A percentile compares a stretch with the other conserved stretches of the same genome.
Evolutionary conservation across 2,888 invertebrate species (phyloP).

Genomic region (Drosophila anomalata): DNA sequence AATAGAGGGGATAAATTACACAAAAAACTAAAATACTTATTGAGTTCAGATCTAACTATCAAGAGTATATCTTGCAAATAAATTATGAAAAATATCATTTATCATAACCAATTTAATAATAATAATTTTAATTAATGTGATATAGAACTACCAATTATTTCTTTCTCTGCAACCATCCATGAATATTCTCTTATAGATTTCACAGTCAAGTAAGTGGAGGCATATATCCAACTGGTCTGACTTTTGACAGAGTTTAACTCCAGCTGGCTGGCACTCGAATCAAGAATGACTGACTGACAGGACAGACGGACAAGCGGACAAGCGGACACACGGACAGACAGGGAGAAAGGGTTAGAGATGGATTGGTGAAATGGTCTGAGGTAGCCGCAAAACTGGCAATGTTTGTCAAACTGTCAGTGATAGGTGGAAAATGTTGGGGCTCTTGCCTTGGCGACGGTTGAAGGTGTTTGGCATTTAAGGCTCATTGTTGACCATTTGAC

Average conservation of each 20-base stretch:
- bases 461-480: slow-evolving; percentile 65
- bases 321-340: slow-evolving; percentile 41
- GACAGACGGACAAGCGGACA: neutral
- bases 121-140: no score
- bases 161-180: slow-evolving; percentile 1
- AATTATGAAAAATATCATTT: no score
- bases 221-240: slow-evolving; percentile 50
- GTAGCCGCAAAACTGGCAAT: slow-evolving; percentile 30
- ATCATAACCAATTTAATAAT: no score
- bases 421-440: slow-evolving; percentile 1
- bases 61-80: no score
- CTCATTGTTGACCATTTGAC: slow-evolving; percentile 73
- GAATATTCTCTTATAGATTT: slow-evolving; percentile 50
- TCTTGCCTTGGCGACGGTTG: slow-evolving; percentile 12
- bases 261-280: slow-evolving; percentile 54
- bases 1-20: slow-evolving; percentile 12
- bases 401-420: slow-evolving; percentile 54
- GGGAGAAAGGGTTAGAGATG: slow-evolving; percentile 23
- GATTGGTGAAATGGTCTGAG: slow-evolving; percentile 8
- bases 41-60: no score
- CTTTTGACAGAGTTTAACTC: slow-evolving; percentile 69
- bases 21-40: neutral
- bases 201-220: slow-evolving; percentile 4
- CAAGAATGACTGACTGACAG: slow-evolving; percentile 48
- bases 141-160: neutral